Evolutionary conservation across 2,888 invertebrate genomes (phyloP).

Genomic region (Catocala fraxini): DNA sequence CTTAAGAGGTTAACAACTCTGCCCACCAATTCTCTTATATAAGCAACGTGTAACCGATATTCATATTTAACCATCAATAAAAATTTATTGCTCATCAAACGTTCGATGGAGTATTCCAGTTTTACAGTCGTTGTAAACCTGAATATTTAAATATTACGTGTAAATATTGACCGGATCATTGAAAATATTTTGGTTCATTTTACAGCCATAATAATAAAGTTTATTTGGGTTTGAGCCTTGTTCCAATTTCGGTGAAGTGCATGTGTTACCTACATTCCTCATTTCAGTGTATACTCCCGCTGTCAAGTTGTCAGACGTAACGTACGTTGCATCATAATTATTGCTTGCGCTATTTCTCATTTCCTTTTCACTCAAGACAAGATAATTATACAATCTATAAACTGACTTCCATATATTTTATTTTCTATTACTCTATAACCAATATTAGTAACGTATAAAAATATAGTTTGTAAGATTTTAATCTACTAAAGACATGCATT

Average conservation of each 20-base stretch:
- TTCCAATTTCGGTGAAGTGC: slow-evolving; percentile 58
- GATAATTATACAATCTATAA: slow-evolving; percentile 2
- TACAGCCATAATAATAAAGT: slow-evolving; percentile 66
- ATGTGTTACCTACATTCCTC: slow-evolving; percentile 39
- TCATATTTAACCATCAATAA: slow-evolving; percentile 46
- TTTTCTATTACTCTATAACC: too few species aligned
- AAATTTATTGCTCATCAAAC: slow-evolving; percentile 42
- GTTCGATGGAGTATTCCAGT: slow-evolving; percentile 40
- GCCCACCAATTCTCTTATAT: slow-evolving; percentile 34
- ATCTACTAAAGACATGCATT: too few species aligned
- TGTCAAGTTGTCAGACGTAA: slow-evolving; percentile 11
- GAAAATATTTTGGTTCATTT: slow-evolving; percentile 66
- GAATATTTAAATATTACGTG: slow-evolving; percentile 64
- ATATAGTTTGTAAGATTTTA: too few species aligned
- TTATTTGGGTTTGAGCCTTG: slow-evolving; percentile 67
- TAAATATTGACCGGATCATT: slow-evolving; percentile 57
- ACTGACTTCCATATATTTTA: too few species aligned
- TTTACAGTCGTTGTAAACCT: slow-evolving; percentile 62
- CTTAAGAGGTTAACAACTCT: slow-evolving; percentile 43
- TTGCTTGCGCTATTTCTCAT: slow-evolving; percentile 8
- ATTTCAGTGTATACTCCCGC: slow-evolving; percentile 18
- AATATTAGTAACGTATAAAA: too few species aligned
- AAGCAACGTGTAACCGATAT: slow-evolving; percentile 43
- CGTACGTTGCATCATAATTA: slow-evolving; percentile 7
- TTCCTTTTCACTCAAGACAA: slow-evolving; percentile 1